Evolutionary conservation across 2,113 vertebrate species (phyloP).

Genomic region (Natator depressus): DNA sequence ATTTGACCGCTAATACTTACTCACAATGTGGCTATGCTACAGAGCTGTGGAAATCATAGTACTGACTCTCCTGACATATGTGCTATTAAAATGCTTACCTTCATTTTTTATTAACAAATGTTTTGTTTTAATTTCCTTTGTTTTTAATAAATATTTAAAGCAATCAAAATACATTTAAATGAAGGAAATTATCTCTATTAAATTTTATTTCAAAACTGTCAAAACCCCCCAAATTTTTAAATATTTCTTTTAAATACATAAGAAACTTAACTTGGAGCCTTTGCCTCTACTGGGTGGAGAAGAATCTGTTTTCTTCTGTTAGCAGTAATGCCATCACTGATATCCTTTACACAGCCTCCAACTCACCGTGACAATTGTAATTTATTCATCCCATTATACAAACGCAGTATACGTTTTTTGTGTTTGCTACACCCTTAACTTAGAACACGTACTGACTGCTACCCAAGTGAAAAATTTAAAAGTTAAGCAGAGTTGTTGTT

Average conservation of each 20-base stretch:
- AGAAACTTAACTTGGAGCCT: background rate
- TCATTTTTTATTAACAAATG: background rate
- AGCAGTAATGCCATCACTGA: background rate
- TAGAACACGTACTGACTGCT: background rate
- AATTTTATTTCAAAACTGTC: background rate
- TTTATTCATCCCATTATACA: background rate
- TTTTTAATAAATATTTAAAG: background rate
- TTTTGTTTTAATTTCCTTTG: background rate
- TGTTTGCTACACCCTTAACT: background rate
- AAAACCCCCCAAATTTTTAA: background rate
- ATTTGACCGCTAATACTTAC: fast-evolving
- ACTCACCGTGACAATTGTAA: background rate
- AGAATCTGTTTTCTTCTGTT: background rate
- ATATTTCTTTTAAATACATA: background rate
- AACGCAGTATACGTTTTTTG: background rate
- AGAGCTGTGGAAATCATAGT: background rate
- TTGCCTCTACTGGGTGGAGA: background rate
- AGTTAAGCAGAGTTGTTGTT: too few relatives aligned
- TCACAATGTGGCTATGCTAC: background rate
- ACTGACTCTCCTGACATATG: background rate
- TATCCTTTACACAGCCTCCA: background rate
- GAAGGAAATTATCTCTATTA: background rate
- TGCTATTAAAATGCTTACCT: background rate
- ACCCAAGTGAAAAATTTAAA: background rate
- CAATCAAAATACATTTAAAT: background rate